Evolutionary conservation across 2,113 vertebrate genomes (phyloP).

Genomic region (Malurus melanocephalus): DNA sequence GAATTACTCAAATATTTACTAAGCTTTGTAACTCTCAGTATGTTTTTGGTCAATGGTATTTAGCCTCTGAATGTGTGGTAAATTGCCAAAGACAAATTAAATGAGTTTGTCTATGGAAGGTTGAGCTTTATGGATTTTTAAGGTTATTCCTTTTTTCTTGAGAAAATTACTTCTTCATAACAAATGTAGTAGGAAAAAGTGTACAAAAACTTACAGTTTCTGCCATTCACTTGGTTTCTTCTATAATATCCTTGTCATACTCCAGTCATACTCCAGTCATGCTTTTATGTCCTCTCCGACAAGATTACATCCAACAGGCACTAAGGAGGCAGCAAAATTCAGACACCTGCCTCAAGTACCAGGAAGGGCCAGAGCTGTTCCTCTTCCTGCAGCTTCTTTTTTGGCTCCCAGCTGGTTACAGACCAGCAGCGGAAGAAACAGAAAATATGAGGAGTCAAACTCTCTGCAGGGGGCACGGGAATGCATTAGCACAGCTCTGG

Average conservation of each 20-base stretch:
- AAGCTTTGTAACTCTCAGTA: neutral
- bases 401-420: neutral
- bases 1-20: neutral
- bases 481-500: neutral
- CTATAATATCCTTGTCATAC: neutral
- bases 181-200: neutral
- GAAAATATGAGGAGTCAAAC: neutral
- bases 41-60: neutral
- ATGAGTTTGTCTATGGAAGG: neutral
- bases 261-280: neutral
- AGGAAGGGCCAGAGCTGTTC: neutral
- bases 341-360: neutral
- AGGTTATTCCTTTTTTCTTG: neutral
- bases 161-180: neutral
- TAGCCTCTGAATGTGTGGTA: neutral
- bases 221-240: neutral
- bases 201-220: neutral
- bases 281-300: neutral
- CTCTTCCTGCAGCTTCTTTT: neutral
- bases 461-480: neutral
- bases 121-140: neutral
- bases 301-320: neutral
- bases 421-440: neutral
- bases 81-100: neutral
- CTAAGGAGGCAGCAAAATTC: neutral